Percentiles rank a stretch among this genome's conserved stretches.
Evolutionary conservation across 2,888 invertebrate genomes (phyloP).

Genomic region (Belgica antarctica): DNA sequence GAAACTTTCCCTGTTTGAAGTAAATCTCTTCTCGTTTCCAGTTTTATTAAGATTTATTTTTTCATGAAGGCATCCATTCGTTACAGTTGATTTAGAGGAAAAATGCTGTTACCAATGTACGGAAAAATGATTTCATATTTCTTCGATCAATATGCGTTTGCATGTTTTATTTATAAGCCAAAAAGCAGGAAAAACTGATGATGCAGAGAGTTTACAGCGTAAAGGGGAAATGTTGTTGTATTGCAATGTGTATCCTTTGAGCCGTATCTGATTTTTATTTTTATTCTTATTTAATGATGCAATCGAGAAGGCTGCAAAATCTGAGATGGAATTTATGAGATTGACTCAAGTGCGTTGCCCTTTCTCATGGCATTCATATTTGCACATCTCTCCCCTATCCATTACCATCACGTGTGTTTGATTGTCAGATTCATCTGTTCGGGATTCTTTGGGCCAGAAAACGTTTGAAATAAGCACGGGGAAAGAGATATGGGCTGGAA

Average conservation of each 20-base stretch:
- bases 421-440: neutral
- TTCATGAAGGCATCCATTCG: constrained; percentile 27
- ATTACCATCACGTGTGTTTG: constrained; percentile 17
- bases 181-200: neutral
- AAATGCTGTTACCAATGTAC: neutral
- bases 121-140: neutral
- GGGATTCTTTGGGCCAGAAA: neutral
- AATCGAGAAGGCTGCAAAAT: neutral
- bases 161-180: constrained; percentile 37
- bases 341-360: constrained; percentile 31
- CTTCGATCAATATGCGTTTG: neutral
- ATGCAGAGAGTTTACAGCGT: neutral
- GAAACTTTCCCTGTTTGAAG: neutral
- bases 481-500: neutral
- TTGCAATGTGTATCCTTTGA: neutral
- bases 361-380: constrained; percentile 2
- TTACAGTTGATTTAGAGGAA: constrained; percentile 40
- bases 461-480: neutral
- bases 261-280: constrained; percentile 36
- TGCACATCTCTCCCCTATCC: constrained; percentile 7
- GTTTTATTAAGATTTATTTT: constrained; percentile 41
- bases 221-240: neutral
- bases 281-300: constrained; percentile 38
- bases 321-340: constrained; percentile 27
- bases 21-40: constrained; percentile 11